Percentiles rank a stretch among this genome's conserved stretches.
Conservation (phyloP, 2,888 invertebrate species). For the Oligia strigilis region DNA sequence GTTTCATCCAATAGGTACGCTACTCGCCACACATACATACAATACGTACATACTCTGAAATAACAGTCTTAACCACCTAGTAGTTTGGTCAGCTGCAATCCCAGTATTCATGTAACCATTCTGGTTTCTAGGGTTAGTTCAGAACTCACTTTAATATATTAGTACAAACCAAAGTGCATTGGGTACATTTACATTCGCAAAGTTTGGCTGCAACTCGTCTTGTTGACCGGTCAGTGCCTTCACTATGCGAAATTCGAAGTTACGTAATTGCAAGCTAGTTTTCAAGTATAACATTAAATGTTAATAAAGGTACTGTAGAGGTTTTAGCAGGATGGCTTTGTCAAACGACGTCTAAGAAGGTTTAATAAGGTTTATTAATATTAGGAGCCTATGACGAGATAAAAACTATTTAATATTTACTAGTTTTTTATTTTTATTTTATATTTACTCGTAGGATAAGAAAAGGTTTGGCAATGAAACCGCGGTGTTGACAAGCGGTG, state of each 20-base stretch:
- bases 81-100: neutral
- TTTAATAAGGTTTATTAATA: neutral
- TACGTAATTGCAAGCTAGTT: neutral
- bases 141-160: conserved; percentile 19
- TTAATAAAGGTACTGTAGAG: neutral
- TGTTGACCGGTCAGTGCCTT: conserved; percentile 32
- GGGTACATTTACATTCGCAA: conserved; percentile 41
- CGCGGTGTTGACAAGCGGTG: neutral
- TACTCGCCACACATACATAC: neutral
- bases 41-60: neutral
- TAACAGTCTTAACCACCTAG: neutral
- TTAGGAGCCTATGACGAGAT: neutral
- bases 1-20: too few relatives aligned
- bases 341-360: neutral
- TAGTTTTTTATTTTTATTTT: neutral
- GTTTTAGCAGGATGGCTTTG: neutral
- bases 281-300: neutral
- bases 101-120: conserved; percentile 12
- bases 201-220: conserved; percentile 7
- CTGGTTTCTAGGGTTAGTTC: conserved; percentile 3
- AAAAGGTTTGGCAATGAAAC: too few relatives aligned
- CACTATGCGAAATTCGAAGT: conserved; percentile 4
- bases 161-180: conserved; percentile 25
- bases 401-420: neutral
- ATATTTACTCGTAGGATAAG: neutral